phyloP scores from a whole-genome alignment of 2,797 vertebrate genomes.

The Pachyuromys duprasi region DNA sequence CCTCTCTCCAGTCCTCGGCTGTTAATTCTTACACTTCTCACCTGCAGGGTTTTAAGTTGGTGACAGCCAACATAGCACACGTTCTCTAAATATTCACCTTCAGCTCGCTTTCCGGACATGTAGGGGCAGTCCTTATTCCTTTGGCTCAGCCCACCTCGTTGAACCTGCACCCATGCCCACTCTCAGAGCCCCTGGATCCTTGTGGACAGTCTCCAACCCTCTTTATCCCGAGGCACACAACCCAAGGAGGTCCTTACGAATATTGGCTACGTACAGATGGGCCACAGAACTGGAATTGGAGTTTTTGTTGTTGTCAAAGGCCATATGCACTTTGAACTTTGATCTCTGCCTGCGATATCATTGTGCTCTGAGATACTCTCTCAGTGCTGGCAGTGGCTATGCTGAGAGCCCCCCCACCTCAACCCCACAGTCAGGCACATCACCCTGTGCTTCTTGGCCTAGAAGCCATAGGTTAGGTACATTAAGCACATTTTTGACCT shows the following conservation, averaged over 20 bases:
- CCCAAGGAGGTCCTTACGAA: neutral
- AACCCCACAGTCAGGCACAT: no score
- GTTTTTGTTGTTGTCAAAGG: no score
- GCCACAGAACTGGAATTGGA: neutral
- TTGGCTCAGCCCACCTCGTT: neutral
- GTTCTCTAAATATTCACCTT: neutral
- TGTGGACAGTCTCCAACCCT: neutral
- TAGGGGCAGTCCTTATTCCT: neutral
- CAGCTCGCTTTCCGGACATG: neutral
- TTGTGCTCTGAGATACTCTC: neutral
- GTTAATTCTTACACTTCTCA: neutral
- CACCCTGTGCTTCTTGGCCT: neutral
- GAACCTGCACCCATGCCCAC: neutral
- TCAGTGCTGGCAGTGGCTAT: neutral
- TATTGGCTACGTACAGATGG: neutral
- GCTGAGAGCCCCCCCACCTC: neutral
- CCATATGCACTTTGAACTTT: neutral
- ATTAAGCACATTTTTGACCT: neutral
- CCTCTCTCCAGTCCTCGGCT: no score
- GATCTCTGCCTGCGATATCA: fast-evolving
- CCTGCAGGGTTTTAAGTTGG: neutral
- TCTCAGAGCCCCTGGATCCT: neutral
- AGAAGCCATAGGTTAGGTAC: neutral
- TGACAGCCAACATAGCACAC: neutral
- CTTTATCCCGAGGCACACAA: neutral